Base-by-base conservation (phyloP, 2,797 vertebrate species). In the Silurus lanzhouensis region DNA sequence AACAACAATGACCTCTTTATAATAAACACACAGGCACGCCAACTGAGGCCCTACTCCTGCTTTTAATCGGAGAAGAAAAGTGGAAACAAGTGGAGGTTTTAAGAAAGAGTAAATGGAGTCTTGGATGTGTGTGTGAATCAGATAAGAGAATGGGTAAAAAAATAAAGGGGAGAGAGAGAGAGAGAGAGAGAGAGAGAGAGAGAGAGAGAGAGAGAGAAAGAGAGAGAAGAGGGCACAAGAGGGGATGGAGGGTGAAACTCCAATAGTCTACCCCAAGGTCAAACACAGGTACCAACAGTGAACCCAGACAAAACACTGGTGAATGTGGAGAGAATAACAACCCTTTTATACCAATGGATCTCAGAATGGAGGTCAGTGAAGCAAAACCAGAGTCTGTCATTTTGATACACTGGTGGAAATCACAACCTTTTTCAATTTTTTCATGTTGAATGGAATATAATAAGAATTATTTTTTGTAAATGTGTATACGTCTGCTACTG, bases 81-180 rank as follows among this genome's bases (percentile, higher is more conserved):
- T 84, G 87, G 81, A 80, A 89, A 89, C 85, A 87, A 90, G 91
- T 83, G 63, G 77, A 77, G 86, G 85, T 89, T 89, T 86, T 90
- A 90, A 89, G 88, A 84, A 89, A 86, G 88, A 87, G 87, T 88
- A 89, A 90, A 90, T 90, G 83, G 86, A 84, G 84, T 90, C 87
- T 90, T 87, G 87, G 89, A 90, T 92, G 90, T 85, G 90, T 85
- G 88, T 88, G 90, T 89, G 90, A 88, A 91, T 92, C 88, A 92
- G 92, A 93, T 94, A 92, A 91, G 90, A 91, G 92, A 92, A 90
- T 88, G 88, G 85, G 87, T 71, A 82, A 48, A 79, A 90, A 90
- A 93, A 93, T 92, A 91, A 91, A 81, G 80, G 85, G 85, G 85
- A 88, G 91, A 92, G 89, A 92, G 90, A 90, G 88, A 89, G 89